A percentile compares a stretch with the other conserved stretches of the same genome.
Conservation (phyloP, 2,888 invertebrate species). For the Reticulitermes lucifugus region DNA sequence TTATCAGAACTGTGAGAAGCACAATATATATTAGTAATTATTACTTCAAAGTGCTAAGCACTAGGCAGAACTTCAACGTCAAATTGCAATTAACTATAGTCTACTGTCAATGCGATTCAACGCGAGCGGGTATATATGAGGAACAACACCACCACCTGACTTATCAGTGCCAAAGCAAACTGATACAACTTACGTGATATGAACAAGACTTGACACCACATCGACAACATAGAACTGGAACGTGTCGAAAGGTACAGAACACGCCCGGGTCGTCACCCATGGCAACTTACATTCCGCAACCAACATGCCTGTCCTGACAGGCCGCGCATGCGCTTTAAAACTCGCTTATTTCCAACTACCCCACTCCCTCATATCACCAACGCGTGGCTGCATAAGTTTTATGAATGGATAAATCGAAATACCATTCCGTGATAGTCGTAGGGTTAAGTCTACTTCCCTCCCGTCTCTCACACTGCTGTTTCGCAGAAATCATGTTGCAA, state of each 20-base stretch:
- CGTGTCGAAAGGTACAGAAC: background rate
- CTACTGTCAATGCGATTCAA: no score
- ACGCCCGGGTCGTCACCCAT: constrained; percentile 45
- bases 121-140: no score
- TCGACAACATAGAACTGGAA: background rate
- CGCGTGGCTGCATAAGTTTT: constrained; percentile 14
- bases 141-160: no score
- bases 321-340: constrained; percentile 2
- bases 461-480: background rate
- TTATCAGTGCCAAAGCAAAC: no score
- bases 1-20: background rate
- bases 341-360: background rate
- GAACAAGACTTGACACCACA: background rate
- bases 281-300: constrained; percentile 40
- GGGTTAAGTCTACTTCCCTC: background rate
- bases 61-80: no score
- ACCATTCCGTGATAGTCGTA: constrained; percentile 18
- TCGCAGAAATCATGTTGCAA: background rate
- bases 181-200: background rate
- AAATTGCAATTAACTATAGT: no score
- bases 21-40: no score
- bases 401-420: constrained; percentile 29
- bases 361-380: background rate
- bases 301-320: background rate
- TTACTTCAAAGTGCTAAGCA: no score